Evolutionary conservation across 2,888 invertebrate genomes (phyloP).

Genomic region (Melanostoma mellinum): DNA sequence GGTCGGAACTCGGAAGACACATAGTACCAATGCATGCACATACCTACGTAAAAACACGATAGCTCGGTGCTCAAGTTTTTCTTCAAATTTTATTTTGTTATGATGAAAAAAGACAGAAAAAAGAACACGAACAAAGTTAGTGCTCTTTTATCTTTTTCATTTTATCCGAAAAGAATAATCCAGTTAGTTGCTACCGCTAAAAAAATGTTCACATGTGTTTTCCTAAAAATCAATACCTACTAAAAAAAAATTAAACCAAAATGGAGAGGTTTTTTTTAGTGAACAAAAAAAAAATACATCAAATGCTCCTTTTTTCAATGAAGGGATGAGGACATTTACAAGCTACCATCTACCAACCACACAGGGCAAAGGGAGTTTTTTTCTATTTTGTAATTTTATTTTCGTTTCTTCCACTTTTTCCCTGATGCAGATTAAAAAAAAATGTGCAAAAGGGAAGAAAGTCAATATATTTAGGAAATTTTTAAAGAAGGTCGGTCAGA

Average conservation of each 20-base stretch:
- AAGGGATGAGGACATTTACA: slow-evolving; percentile 25
- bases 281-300: slow-evolving; percentile 17
- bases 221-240: slow-evolving; percentile 28
- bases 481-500: slow-evolving; percentile 35
- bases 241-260: slow-evolving; percentile 45
- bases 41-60: too few relatives aligned
- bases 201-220: slow-evolving; percentile 20
- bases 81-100: too few relatives aligned
- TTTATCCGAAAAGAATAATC: slow-evolving; percentile 24
- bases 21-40: too few relatives aligned
- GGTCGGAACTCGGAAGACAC: too few relatives aligned
- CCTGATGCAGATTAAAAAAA: slow-evolving; percentile 49
- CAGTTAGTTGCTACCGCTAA: slow-evolving; percentile 17
- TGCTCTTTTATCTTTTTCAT: not conserved
- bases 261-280: slow-evolving; percentile 41
- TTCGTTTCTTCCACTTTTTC: slow-evolving; percentile 42
- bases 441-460: slow-evolving; percentile 45
- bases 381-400: slow-evolving; percentile 36
- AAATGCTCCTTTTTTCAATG: slow-evolving; percentile 21
- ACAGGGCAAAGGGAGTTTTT: slow-evolving; percentile 25
- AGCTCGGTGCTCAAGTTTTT: too few relatives aligned
- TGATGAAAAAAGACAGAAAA: too few relatives aligned
- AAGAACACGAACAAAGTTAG: not conserved
- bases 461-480: slow-evolving; percentile 51
- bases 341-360: slow-evolving; percentile 23